Evolutionary conservation across 2,113 vertebrate species (phyloP), one percentile per base, ranked within the genome.

Genomic region (Struthio camelus): DNA sequence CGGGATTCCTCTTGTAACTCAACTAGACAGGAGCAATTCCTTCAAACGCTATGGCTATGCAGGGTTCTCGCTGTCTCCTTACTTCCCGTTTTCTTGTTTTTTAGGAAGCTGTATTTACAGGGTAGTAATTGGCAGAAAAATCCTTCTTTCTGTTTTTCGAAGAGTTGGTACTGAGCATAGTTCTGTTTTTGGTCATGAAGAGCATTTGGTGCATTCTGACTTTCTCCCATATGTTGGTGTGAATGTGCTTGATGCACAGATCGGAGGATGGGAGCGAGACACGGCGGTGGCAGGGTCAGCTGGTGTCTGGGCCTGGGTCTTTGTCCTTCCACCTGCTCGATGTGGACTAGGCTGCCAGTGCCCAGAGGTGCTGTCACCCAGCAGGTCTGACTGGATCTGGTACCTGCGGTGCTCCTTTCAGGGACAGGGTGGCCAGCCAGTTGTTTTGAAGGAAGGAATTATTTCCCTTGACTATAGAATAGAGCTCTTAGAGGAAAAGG

Each of bases 1-100:
- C 51, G 69, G 54, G 66, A 85, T 94, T 91, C 40, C 58, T 67
- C 80, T 87, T 89, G 80, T 48, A 96, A 82, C 70, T 58, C 23
- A 14, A 83, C 42, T 2, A 2, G 36, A 51, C 46, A 78, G 51
- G 65, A 69, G 25, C 32, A 89, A 91, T 87, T 87, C 28, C 54
- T 87, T 78, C 46, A 70, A 77, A 48, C 59, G 24, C 18, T 13
- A 14, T 34, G 48, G 76, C 11, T 91, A 30, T 93, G 50, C 46
- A 87, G 81, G 25, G 22, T 76, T 59, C 5, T 77, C 50, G 56
- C 40, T 15, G 14, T 82, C 34, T 27, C n/a, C 38, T 85, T 51
- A 44, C 18, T 14, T 67, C 42, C 12, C 20, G 6, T 83, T 71
- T 48, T 53, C 12, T 30, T 18, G 40, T 30, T 67, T 32, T 76